These are phyloP conservation scores for Bucorvus abyssinicus DNA, from an alignment of 2,797 vertebrate genomes.

Conservation along the genomic window DNA sequence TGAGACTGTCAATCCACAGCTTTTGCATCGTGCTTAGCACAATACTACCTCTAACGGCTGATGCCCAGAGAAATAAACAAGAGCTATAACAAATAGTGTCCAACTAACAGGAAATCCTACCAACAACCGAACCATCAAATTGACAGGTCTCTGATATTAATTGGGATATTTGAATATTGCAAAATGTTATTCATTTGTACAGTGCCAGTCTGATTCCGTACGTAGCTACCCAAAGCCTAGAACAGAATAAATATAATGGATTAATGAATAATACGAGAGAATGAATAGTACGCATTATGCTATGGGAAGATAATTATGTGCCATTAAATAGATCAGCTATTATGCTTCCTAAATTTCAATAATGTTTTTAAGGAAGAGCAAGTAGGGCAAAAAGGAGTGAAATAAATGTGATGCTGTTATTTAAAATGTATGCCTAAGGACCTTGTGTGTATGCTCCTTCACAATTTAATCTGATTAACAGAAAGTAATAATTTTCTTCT, in stretches of 20 bases:
- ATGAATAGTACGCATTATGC: conserved; percentile 32
- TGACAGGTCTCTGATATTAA: conserved; percentile 10
- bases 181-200: conserved; percentile 11
- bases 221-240: not conserved
- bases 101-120: not conserved
- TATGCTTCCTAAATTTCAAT: conserved; percentile 57
- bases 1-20: not conserved
- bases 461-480: conserved; percentile 55
- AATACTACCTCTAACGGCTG: not conserved
- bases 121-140: not conserved
- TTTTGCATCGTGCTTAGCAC: accelerated
- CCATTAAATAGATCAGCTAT: conserved; percentile 47
- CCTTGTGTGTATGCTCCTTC: not conserved
- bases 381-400: conserved; percentile 30
- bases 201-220: conserved; percentile 41
- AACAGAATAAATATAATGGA: conserved; percentile 39
- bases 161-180: not conserved
- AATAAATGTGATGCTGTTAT: conserved; percentile 37
- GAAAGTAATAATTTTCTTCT: conserved; percentile 40
- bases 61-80: not conserved
- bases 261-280: conserved; percentile 42
- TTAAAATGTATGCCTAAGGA: conserved; percentile 27
- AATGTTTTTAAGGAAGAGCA: conserved; percentile 27
- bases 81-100: not conserved
- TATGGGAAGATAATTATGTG: conserved; percentile 48